A percentile compares a stretch with the other conserved stretches of the same genome.
Evolutionary conservation across 1,140 invertebrate genomes (phyloP).

Genomic region (Drosophila tropicalis): DNA sequence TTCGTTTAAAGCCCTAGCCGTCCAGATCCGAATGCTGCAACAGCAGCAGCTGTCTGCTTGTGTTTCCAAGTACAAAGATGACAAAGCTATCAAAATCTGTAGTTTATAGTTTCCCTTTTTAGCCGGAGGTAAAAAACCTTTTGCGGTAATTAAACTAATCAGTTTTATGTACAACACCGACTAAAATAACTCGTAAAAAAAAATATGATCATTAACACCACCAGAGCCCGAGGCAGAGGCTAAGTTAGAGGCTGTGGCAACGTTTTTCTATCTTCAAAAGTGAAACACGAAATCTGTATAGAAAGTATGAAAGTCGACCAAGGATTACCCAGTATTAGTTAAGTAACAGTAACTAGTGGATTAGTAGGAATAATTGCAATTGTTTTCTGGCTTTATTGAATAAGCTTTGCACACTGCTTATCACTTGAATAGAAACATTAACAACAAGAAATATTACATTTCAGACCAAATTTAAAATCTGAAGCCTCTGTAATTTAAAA

Average conservation of each 20-base stretch:
- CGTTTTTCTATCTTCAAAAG: not conserved
- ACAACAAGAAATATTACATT: no score
- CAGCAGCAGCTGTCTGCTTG: slow-evolving; percentile 2
- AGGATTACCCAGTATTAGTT: not conserved
- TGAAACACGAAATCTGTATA: not conserved
- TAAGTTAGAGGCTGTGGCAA: not conserved
- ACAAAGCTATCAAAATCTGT: slow-evolving; percentile 14
- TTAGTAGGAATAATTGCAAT: no score
- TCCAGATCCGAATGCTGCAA: not conserved
- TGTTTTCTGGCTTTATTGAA: no score
- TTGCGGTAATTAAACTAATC: slow-evolving; percentile 16
- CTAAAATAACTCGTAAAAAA: slow-evolving; percentile 19
- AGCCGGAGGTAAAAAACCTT: not conserved
- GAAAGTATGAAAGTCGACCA: not conserved
- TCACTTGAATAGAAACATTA: no score
- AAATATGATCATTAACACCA: slow-evolving; percentile 49
- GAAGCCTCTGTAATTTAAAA: no score
- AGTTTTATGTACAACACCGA: slow-evolving; percentile 11
- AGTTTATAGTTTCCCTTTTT: slow-evolving; percentile 12
- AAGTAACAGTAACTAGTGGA: no score
- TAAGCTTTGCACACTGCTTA: no score
- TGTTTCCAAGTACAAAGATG: slow-evolving; percentile 2
- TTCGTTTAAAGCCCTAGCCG: slow-evolving; percentile 6
- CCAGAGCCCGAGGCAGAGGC: slow-evolving; percentile 6
- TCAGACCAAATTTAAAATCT: no score